Evolutionary conservation across 2,888 invertebrate species (phyloP).

Genomic region (Plagodis dolabraria): DNA sequence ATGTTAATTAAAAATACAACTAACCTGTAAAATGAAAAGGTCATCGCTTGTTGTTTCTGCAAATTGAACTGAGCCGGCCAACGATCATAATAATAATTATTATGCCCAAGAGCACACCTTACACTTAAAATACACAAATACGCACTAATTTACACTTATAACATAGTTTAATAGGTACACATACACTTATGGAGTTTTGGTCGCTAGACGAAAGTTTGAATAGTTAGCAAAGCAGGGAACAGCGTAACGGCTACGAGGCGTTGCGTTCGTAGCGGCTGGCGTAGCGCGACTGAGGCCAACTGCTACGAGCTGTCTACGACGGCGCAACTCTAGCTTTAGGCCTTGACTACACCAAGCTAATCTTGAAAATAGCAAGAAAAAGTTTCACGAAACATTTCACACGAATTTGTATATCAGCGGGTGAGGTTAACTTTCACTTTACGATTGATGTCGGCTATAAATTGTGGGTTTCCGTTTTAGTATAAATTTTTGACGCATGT

Average conservation of each 20-base stretch:
- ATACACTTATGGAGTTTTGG: slow-evolving; percentile 41
- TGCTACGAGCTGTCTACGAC: slow-evolving; percentile 55
- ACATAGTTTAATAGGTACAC: slow-evolving; percentile 42
- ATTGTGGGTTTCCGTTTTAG: slow-evolving; percentile 25
- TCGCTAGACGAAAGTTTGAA: slow-evolving; percentile 46
- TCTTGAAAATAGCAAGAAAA: slow-evolving; percentile 55
- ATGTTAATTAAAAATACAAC: slow-evolving; percentile 73
- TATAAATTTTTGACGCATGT: slow-evolving; percentile 23
- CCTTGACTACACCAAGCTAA: slow-evolving; percentile 47
- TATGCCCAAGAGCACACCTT: slow-evolving; percentile 49
- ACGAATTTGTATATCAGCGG: slow-evolving; percentile 42
- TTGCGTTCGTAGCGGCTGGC: slow-evolving; percentile 63
- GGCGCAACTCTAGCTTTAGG: slow-evolving; percentile 65
- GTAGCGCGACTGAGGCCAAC: slow-evolving; percentile 66
- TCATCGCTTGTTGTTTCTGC: slow-evolving; percentile 70
- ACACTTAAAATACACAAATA: slow-evolving; percentile 52
- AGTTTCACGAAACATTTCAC: slow-evolving; percentile 49
- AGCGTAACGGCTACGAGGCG: slow-evolving; percentile 51
- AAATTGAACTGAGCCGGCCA: slow-evolving; percentile 56
- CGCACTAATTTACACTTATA: slow-evolving; percentile 49
- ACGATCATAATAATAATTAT: slow-evolving; percentile 54
- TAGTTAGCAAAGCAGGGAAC: slow-evolving; percentile 46
- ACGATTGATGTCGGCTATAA: slow-evolving; percentile 36
- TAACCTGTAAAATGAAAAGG: slow-evolving; percentile 75
- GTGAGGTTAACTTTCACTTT: slow-evolving; percentile 39